Conservation (phyloP, 2,113 vertebrate species). For the Hydropotes inermis region DNA sequence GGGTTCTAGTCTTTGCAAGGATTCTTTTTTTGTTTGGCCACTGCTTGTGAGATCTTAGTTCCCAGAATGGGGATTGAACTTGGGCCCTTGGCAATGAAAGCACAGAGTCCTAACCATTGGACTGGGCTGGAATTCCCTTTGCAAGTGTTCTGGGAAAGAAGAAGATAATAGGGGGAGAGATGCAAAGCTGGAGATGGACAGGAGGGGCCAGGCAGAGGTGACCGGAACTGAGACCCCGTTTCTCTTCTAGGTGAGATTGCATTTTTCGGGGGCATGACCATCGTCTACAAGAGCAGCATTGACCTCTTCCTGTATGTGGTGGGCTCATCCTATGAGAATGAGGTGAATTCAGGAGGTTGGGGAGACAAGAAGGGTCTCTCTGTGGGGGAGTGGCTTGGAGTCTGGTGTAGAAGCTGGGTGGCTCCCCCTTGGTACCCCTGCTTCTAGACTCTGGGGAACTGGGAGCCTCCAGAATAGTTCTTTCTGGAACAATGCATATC, state of each 20-base stretch:
- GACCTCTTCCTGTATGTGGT: slow-evolving; percentile 96
- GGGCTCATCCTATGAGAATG: slow-evolving; percentile 94
- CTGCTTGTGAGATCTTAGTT: not conserved
- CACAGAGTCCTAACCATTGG: not conserved
- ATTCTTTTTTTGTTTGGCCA: not conserved
- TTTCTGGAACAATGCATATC: not conserved
- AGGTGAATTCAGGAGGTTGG: slow-evolving; percentile 80
- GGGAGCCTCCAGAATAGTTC: not conserved
- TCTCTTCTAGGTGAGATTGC: slow-evolving; percentile 89
- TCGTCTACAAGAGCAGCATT: slow-evolving; percentile 95
- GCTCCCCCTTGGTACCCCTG: not conserved
- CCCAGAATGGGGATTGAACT: not conserved
- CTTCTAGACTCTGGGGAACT: not conserved
- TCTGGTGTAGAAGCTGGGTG: not conserved
- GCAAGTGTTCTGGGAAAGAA: not conserved
- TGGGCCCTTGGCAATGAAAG: not conserved
- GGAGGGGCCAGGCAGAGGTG: not conserved
- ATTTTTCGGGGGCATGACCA: slow-evolving; percentile 91
- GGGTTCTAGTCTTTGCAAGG: not conserved
- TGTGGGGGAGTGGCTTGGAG: not conserved
- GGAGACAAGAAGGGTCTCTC: not conserved
- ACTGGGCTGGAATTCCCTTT: not conserved
- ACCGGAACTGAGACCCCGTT: not conserved
- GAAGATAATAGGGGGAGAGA: not conserved
- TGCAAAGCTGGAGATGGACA: not conserved